Percentiles rank a stretch among this genome's conserved stretches.
Evolutionary conservation across 2,888 invertebrate species (phyloP).

Genomic region (Leistus spinibarbis): DNA sequence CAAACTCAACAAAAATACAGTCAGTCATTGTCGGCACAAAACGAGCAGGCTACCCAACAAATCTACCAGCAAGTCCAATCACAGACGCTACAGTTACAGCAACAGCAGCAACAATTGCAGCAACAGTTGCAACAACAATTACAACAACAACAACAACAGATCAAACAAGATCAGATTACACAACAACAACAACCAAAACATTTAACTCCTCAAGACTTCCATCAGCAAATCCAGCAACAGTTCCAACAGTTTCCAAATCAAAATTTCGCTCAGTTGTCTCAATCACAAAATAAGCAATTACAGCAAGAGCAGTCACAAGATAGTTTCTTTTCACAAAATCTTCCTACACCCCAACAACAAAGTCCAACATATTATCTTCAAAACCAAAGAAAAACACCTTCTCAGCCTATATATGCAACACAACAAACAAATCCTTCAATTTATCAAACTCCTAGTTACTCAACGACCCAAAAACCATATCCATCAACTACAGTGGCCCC

Average conservation of each 20-base stretch:
- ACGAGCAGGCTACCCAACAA: not conserved
- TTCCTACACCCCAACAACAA: constrained; percentile 57
- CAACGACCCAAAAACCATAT: constrained; percentile 55
- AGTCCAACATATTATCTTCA: constrained; percentile 50
- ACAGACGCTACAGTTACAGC: constrained; percentile 50
- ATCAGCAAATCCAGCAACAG: constrained; percentile 56
- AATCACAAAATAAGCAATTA: constrained; percentile 61
- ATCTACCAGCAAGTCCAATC: constrained; percentile 42
- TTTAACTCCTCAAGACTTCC: constrained; percentile 42
- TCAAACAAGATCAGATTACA: constrained; percentile 33
- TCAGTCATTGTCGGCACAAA: not conserved
- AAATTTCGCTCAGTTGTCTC: constrained; percentile 51
- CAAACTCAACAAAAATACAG: constrained; percentile 14
- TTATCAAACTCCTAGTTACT: constrained; percentile 27
- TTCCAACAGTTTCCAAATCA: constrained; percentile 56
- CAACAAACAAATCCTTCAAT: constrained; percentile 26
- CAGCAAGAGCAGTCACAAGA: constrained; percentile 50
- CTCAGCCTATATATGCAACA: constrained; percentile 2
- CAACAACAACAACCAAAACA: constrained; percentile 42
- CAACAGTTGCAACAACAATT: constrained; percentile 49
- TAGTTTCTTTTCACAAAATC: not conserved
- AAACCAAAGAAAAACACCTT: constrained; percentile 17
- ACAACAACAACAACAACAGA: constrained; percentile 27
- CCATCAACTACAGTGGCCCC: constrained; percentile 59
- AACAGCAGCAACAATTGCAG: constrained; percentile 51